phyloP scores from a whole-genome alignment of 1,140 invertebrate species.

The Pogonomyrmex californicus region DNA sequence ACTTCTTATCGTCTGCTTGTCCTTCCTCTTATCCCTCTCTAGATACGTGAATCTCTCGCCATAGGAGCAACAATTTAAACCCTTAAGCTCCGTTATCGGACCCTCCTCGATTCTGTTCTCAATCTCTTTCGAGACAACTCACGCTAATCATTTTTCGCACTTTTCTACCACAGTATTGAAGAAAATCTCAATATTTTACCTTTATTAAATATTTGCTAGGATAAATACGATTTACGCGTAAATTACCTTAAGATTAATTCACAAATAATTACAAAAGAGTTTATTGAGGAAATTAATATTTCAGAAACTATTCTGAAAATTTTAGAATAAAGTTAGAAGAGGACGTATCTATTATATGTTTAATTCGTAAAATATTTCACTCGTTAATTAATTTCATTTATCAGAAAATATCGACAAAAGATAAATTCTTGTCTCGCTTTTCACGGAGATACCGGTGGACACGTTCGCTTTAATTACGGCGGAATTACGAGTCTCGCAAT shows the following conservation, averaged over 20 bases:
- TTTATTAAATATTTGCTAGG: background rate
- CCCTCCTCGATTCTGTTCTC: background rate
- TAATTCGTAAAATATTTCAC: background rate
- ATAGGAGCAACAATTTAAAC: conserved; percentile 58
- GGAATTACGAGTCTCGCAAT: conserved; percentile 36
- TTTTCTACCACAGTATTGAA: background rate
- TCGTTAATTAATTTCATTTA: background rate
- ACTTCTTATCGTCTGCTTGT: conserved; percentile 51
- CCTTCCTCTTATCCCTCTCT: conserved; percentile 14
- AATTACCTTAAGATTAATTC: background rate
- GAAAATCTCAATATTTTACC: background rate
- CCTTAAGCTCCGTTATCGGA: conserved; percentile 33
- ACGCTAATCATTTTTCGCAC: conserved; percentile 27
- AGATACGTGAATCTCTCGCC: conserved; percentile 46
- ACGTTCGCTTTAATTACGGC: conserved; percentile 24
- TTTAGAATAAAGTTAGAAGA: background rate
- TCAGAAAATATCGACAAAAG: background rate
- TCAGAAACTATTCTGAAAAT: background rate
- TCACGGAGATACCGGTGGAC: background rate
- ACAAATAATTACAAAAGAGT: conserved; percentile 4
- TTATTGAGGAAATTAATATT: background rate
- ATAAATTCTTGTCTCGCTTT: background rate
- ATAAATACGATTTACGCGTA: background rate
- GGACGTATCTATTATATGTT: background rate
- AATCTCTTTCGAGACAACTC: conserved; percentile 16